These are phyloP conservation scores for Acanthosoma haemorrhoidale DNA, from an alignment of 2,888 invertebrate species.

Conservation along the genomic window DNA sequence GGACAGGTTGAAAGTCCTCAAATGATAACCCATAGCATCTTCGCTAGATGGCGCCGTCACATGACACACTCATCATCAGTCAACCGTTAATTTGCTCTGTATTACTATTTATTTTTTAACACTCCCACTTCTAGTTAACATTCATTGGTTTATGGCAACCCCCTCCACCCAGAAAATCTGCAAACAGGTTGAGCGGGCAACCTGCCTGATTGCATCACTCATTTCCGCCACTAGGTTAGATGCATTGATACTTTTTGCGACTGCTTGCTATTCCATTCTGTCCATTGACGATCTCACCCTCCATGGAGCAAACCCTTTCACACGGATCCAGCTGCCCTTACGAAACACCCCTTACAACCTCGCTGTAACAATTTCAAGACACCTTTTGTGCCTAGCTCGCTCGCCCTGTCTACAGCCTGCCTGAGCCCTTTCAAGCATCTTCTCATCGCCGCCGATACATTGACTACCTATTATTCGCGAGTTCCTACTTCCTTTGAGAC, in stretches of 20 bases:
- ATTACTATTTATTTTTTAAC: too few relatives aligned
- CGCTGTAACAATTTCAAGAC: slow-evolving; percentile 16
- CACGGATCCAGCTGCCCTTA: slow-evolving; percentile 15
- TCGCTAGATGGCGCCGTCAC: neutral
- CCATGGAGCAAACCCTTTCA: slow-evolving; percentile 10
- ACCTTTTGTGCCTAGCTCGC: neutral
- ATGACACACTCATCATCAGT: too few relatives aligned
- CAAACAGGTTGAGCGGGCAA: too few relatives aligned
- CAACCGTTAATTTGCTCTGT: too few relatives aligned
- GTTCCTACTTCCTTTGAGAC: neutral
- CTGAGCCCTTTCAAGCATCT: neutral
- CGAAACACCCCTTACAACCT: slow-evolving; percentile 22
- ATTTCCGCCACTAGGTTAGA: too few relatives aligned
- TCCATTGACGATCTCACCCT: too few relatives aligned
- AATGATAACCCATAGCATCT: neutral
- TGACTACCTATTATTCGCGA: neutral
- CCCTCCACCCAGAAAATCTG: too few relatives aligned
- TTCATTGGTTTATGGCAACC: too few relatives aligned
- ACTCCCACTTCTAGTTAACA: too few relatives aligned
- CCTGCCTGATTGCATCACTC: too few relatives aligned
- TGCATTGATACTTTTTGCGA: too few relatives aligned
- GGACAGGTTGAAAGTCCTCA: slow-evolving; percentile 27
- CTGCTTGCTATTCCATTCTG: too few relatives aligned
- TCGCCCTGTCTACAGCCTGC: neutral
- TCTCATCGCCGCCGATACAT: neutral